phyloP scores from a whole-genome alignment of 2,113 vertebrate species.

The Perca flavescens region DNA sequence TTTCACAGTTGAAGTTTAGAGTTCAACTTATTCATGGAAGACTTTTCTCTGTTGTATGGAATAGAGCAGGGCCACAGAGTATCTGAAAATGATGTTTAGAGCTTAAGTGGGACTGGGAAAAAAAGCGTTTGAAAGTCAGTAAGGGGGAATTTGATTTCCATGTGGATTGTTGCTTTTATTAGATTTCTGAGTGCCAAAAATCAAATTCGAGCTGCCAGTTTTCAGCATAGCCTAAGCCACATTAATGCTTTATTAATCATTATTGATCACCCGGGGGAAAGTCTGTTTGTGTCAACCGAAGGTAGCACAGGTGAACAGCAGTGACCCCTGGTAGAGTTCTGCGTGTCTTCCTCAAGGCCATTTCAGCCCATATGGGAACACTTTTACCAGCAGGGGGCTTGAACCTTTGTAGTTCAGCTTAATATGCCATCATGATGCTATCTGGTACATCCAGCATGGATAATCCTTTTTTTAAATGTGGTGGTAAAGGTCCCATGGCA shows the following conservation, averaged over 20 bases:
- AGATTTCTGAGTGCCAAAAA: slow-evolving; percentile 23
- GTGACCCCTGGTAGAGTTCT: not conserved
- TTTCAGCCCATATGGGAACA: slow-evolving; percentile 11
- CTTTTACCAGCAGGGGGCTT: not conserved
- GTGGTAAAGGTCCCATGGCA: too few relatives aligned
- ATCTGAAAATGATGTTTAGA: slow-evolving; percentile 3
- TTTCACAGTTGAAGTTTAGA: slow-evolving; percentile 64
- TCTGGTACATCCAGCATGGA: not conserved
- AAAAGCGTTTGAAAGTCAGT: slow-evolving; percentile 23
- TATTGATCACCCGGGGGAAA: not conserved
- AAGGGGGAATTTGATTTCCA: slow-evolving; percentile 8
- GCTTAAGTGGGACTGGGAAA: not conserved
- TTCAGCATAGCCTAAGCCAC: not conserved
- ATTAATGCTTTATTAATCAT: slow-evolving; percentile 26
- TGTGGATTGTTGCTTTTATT: slow-evolving; percentile 27
- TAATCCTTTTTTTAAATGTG: too few relatives aligned
- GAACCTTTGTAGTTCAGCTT: not conserved
- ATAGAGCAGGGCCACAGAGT: not conserved
- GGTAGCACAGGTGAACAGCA: not conserved
- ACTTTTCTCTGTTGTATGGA: slow-evolving; percentile 26
- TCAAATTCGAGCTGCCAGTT: slow-evolving; percentile 7
- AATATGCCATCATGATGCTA: not conserved
- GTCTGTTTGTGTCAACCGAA: slow-evolving; percentile 9
- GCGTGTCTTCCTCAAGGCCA: not conserved
- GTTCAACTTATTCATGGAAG: slow-evolving; percentile 48